Evolutionary conservation across 2,888 invertebrate genomes (phyloP), one percentile per base, ranked within the genome.

Genomic region (Priocnemis perturbator): DNA sequence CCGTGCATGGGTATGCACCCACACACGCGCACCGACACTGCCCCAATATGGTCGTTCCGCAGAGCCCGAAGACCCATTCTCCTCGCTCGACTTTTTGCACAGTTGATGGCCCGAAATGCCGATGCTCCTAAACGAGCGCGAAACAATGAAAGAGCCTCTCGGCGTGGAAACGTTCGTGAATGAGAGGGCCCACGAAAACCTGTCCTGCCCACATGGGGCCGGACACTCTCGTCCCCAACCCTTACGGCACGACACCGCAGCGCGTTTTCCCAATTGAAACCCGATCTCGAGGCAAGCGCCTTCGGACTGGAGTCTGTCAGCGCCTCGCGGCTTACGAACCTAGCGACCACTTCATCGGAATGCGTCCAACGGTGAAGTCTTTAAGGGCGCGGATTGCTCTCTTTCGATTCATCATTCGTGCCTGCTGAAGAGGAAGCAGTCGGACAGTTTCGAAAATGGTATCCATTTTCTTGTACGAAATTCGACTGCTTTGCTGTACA

Each of bases 121-220:
- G 77, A 83, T 85, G 80, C 81, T 76, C 76, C 75, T 77, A 83
- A 83, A 80, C 81, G 81, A 83, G 76, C 79, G 82, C 79, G 82
- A 86, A 86, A 86, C 86, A 86, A 86, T 85, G 84, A 84, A 85
- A 85, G 83, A 84, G 79, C 69, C 80, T 75, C 65, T 74, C 74
- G 76, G 72, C 70, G 71, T 71, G 71, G 73, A 75, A 75, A 81
- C 72, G 79, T 79, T 84, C 77, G 79, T 86, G 86, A 86, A 86
- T 86, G 85, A 85, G 84, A 81, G 73, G 71, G 74, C 73, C 76
- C 69, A 74, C 71, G 65, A 48, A 77, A 85, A 85, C 83, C 81
- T 79, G 85, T 85, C 82, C 81, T 81, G 79, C 82, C 83, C 82
- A 82, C 83, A 83, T 78, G 81, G 73, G 73, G 68, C 78, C 77